Evolutionary conservation across 2,797 vertebrate genomes (phyloP).

Genomic region (Dermochelys coriacea): DNA sequence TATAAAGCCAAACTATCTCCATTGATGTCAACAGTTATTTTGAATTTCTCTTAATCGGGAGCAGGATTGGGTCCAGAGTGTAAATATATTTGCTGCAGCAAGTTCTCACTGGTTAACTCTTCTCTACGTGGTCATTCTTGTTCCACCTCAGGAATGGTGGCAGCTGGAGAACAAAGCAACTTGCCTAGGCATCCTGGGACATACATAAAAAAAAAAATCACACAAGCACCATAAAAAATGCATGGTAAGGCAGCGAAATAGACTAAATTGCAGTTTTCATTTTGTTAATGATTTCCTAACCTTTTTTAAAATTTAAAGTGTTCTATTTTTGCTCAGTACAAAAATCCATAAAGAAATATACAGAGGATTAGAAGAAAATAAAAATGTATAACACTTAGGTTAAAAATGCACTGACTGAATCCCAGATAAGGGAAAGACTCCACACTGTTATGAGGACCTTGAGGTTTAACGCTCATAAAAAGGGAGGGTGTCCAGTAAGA

Average conservation of each 20-base stretch:
- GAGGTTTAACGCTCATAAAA: background rate
- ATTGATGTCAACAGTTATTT: background rate
- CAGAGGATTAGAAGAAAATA: background rate
- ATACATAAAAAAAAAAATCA: background rate
- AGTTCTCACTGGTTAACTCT: background rate
- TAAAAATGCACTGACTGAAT: background rate
- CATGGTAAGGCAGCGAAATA: background rate
- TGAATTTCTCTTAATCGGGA: background rate
- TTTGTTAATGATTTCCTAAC: background rate
- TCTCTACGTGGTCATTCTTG: background rate
- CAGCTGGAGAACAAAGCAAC: background rate
- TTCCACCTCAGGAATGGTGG: background rate
- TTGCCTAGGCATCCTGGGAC: background rate
- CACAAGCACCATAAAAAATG: background rate
- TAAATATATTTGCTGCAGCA: background rate
- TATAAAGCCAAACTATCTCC: background rate
- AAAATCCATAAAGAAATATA: background rate
- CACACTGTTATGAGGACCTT: background rate
- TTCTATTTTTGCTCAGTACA: background rate
- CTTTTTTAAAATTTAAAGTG: rapidly evolving
- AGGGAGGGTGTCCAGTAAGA: background rate
- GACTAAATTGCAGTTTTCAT: background rate
- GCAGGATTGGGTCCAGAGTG: background rate
- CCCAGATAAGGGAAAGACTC: background rate
- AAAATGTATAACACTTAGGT: background rate